Evolutionary conservation across 2,113 vertebrate genomes (phyloP).

Genomic region (Myanophis thanlyinensis): DNA sequence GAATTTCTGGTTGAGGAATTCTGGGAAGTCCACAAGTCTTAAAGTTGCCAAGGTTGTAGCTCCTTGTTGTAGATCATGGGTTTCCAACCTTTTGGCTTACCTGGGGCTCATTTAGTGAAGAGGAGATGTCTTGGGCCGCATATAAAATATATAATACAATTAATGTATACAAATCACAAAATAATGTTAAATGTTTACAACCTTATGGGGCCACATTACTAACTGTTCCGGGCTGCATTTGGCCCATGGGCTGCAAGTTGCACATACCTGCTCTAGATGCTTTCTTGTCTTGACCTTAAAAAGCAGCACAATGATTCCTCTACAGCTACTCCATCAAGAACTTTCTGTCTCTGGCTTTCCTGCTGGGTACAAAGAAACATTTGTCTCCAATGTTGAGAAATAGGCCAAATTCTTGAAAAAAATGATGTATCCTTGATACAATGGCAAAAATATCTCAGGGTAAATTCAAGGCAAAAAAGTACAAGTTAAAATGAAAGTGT

Average conservation of each 20-base stretch:
- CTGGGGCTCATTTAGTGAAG: background rate
- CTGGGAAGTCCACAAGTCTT: background rate
- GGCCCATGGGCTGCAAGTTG: background rate
- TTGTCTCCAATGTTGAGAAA: background rate
- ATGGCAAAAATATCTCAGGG: background rate
- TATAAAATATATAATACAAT: background rate
- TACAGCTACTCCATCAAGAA: background rate
- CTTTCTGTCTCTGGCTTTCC: background rate
- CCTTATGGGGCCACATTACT: background rate
- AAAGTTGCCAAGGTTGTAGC: background rate
- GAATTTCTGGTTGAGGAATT: background rate
- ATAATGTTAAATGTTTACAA: background rate
- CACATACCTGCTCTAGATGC: background rate
- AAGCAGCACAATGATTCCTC: background rate
- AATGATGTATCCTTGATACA: background rate
- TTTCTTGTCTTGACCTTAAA: background rate
- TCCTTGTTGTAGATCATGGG: background rate
- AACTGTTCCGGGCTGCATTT: background rate
- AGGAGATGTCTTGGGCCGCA: background rate
- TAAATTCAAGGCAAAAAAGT: background rate
- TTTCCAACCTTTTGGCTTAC: background rate
- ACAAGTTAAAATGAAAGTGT: background rate
- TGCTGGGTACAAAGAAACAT: background rate
- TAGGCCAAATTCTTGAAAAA: background rate
- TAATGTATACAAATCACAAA: background rate